A percentile compares a stretch with the other conserved stretches of the same genome.
Conservation (phyloP, 2,113 vertebrate genomes). For the Epinephelus cyanopodus region DNA sequence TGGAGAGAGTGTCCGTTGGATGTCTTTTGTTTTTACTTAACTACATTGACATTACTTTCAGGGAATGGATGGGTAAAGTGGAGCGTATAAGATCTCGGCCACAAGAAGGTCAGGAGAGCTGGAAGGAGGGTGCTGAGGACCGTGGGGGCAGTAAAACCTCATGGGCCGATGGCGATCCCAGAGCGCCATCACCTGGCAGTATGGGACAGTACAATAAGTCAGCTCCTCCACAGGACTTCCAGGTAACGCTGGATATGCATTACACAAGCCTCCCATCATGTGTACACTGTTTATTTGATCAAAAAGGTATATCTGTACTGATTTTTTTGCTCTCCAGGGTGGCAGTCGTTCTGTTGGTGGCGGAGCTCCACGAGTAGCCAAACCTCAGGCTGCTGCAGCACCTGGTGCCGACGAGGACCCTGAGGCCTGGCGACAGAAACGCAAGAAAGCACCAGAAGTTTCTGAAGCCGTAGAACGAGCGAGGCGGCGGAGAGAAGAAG, state of each 20-base stretch:
- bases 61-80: conserved; percentile 86
- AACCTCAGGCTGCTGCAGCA: conserved; percentile 68
- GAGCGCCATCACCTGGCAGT: conserved; percentile 81
- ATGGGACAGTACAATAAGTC: conserved; percentile 85
- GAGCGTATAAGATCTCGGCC: conserved; percentile 87
- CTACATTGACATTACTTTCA: conserved; percentile 28
- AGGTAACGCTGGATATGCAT: conserved; percentile 83
- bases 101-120: conserved; percentile 83
- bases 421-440: conserved; percentile 96
- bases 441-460: conserved; percentile 92
- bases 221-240: conserved; percentile 84
- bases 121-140: conserved; percentile 89
- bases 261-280: neutral
- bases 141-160: conserved; percentile 78
- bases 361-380: conserved; percentile 65
- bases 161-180: conserved; percentile 79
- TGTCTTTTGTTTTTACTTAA: neutral
- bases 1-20: too few relatives aligned
- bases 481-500: conserved; percentile 93
- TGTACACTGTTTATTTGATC: neutral
- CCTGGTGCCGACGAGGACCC: conserved; percentile 87
- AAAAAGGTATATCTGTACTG: neutral
- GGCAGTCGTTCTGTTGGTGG: conserved; percentile 54
- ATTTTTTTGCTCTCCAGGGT: conserved; percentile 44
- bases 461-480: conserved; percentile 96